Conservation (phyloP, 2,888 invertebrate genomes). For the Orchesella flavescens region DNA sequence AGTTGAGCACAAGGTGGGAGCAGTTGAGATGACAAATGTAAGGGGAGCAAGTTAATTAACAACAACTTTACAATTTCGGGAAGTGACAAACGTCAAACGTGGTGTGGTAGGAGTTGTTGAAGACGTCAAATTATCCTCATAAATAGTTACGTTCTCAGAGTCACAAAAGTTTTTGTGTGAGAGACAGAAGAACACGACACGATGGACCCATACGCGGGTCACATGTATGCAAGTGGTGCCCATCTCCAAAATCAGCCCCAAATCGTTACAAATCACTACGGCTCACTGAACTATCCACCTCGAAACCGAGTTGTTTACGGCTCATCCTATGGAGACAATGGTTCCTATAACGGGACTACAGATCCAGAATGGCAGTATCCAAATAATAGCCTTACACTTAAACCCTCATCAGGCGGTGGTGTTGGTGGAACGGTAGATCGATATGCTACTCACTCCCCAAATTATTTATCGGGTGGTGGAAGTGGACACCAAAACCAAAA, state of each 20-base stretch:
- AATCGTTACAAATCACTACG: slow-evolving; percentile 65
- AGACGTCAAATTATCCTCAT: too few relatives aligned
- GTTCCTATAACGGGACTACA: slow-evolving; percentile 16
- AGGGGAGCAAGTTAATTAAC: neutral
- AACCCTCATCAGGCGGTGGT: slow-evolving; percentile 19
- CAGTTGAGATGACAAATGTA: neutral
- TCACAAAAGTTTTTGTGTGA: neutral
- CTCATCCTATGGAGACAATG: slow-evolving; percentile 12
- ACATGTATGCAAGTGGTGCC: slow-evolving; percentile 52
- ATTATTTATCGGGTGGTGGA: slow-evolving; percentile 38
- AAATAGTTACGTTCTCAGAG: too few relatives aligned
- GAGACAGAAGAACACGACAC: neutral
- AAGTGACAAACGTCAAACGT: neutral
- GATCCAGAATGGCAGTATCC: slow-evolving; percentile 59
- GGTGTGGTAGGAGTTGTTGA: too few relatives aligned
- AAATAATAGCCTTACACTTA: slow-evolving; percentile 26
- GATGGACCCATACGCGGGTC: slow-evolving; percentile 65
- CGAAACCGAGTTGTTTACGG: slow-evolving; percentile 42
- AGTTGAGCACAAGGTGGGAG: neutral
- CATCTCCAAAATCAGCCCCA: slow-evolving; percentile 61
- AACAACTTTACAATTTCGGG: neutral
- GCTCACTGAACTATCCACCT: slow-evolving; percentile 50
- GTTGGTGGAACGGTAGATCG: neutral
- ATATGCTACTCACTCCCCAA: neutral
- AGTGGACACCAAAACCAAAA: slow-evolving; percentile 13